phyloP scores from a whole-genome alignment of 2,113 vertebrate genomes.

The Sapayoa aenigma region DNA sequence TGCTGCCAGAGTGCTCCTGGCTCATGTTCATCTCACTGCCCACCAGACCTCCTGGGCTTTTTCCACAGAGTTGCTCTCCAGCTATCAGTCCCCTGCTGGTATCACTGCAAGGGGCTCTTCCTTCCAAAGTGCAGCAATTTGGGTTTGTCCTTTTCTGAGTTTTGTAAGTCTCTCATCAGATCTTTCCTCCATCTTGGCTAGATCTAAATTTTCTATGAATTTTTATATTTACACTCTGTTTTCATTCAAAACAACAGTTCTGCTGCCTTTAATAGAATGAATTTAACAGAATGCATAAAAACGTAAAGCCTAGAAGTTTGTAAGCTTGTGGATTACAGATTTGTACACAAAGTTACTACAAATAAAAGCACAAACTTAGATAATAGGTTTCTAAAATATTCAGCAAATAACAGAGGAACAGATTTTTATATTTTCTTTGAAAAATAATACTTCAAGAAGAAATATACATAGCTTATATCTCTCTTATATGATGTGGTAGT shows the following conservation, averaged over 20 bases:
- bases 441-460: neutral
- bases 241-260: neutral
- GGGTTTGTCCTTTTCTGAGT: neutral
- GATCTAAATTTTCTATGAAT: neutral
- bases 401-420: neutral
- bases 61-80: neutral
- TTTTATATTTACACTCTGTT: neutral
- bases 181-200: neutral
- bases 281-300: neutral
- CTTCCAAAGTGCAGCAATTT: neutral
- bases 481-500: neutral
- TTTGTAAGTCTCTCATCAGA: neutral
- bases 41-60: neutral
- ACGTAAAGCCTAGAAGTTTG: neutral
- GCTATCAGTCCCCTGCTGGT: neutral
- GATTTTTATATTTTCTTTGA: neutral
- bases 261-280: neutral
- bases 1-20: neutral
- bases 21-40: accelerated
- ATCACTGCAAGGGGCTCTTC: neutral
- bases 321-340: neutral
- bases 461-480: neutral
- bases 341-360: neutral
- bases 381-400: neutral
- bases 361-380: neutral